Conservation (phyloP, 2,888 invertebrate species). For the Anorthoa munda region DNA sequence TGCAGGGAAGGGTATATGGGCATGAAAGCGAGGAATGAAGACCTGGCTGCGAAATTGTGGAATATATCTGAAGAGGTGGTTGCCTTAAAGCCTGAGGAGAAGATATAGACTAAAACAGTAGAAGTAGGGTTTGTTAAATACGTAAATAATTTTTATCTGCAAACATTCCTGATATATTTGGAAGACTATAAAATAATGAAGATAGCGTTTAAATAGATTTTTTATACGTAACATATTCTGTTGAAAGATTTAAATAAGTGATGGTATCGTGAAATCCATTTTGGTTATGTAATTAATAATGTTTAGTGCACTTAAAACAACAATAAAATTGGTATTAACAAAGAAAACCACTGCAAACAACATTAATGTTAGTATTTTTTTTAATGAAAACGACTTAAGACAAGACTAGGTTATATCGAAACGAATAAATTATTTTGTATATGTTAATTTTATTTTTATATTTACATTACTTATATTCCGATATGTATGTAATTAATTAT, state of each 20-base stretch:
- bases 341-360: constrained; percentile 62
- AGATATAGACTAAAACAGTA: constrained; percentile 36
- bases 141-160: not conserved
- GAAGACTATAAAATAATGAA: constrained; percentile 23
- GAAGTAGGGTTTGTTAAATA: too few relatives aligned
- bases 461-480: constrained; percentile 8
- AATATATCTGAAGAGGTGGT: constrained; percentile 87
- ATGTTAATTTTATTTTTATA: constrained; percentile 7
- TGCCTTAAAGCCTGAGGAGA: constrained; percentile 78
- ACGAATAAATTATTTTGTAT: constrained; percentile 33
- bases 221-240: not conserved
- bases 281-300: constrained; percentile 53
- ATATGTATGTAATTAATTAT: constrained; percentile 28
- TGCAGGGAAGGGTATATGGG: constrained; percentile 92
- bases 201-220: constrained; percentile 3
- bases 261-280: constrained; percentile 18
- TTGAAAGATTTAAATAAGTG: not conserved
- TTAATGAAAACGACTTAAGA: constrained; percentile 17
- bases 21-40: constrained; percentile 92
- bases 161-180: not conserved
- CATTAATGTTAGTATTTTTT: constrained; percentile 57
- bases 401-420: constrained; percentile 16
- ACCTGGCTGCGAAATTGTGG: constrained; percentile 95
- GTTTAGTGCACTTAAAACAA: constrained; percentile 42
- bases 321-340: constrained; percentile 51